Evolutionary conservation across 2,113 vertebrate species (phyloP).

Genomic region (Pogonocichla stellata): DNA sequence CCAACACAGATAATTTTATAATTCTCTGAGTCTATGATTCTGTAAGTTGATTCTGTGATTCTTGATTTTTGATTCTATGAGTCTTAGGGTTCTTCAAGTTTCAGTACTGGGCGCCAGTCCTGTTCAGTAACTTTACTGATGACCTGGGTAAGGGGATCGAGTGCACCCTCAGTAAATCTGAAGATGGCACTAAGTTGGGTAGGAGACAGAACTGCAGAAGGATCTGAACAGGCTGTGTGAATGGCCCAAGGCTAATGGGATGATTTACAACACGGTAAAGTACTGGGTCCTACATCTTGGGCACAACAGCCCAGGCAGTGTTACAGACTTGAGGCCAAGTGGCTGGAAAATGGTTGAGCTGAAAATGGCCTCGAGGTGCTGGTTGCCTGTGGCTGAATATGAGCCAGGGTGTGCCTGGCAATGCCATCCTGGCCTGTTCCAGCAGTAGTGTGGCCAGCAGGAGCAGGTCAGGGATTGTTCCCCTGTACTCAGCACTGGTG

Average conservation of each 20-base stretch:
- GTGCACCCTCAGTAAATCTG: neutral
- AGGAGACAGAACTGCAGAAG: neutral
- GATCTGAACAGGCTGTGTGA: neutral
- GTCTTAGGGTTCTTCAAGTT: neutral
- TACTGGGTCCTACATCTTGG: neutral
- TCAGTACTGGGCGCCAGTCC: neutral
- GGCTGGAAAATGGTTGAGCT: neutral
- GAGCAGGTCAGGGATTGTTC: neutral
- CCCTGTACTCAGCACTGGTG: neutral
- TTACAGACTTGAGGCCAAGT: neutral
- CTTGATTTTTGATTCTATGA: neutral
- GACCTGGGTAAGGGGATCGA: neutral
- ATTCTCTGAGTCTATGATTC: neutral
- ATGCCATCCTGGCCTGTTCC: neutral
- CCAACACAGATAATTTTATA: neutral
- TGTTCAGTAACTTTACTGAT: rapidly evolving
- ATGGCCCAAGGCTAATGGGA: neutral
- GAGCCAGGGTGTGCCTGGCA: neutral
- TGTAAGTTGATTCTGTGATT: neutral
- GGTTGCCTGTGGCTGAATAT: rapidly evolving
- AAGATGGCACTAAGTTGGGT: rapidly evolving
- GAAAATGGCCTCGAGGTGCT: neutral
- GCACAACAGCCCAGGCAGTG: neutral
- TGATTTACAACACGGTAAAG: neutral
- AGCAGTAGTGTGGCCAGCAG: neutral